Conservation (phyloP, 2,797 vertebrate genomes). For the Manis javanica region DNA sequence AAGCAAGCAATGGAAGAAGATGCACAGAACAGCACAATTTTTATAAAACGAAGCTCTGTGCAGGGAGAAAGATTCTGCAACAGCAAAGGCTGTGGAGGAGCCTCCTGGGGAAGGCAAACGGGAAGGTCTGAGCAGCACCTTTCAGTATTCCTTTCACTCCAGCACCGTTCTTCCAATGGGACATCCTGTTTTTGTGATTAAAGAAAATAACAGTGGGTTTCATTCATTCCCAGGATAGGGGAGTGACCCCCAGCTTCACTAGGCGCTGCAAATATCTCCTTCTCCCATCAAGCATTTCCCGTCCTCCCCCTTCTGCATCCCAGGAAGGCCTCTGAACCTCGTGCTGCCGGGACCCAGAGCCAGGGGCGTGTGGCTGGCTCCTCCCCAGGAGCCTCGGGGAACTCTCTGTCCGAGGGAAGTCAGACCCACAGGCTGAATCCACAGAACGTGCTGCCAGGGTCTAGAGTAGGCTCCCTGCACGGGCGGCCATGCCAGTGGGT, state of each 20-base stretch:
- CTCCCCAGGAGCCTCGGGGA: too few relatives aligned
- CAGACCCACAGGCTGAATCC: too few relatives aligned
- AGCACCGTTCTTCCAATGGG: fast-evolving
- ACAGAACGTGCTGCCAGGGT: fast-evolving
- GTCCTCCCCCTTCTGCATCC: not conserved
- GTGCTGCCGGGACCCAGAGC: not conserved
- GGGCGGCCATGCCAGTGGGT: fast-evolving
- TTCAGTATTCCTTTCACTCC: too few relatives aligned
- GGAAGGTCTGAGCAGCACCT: too few relatives aligned
- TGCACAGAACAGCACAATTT: fast-evolving
- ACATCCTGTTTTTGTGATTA: not conserved
- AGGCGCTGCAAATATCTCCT: fast-evolving
- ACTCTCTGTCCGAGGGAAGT: not conserved
- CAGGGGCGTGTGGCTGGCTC: not conserved
- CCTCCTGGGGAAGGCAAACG: too few relatives aligned
- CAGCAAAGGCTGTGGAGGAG: not conserved
- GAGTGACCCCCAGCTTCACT: fast-evolving
- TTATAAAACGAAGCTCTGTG: fast-evolving
- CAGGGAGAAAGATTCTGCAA: fast-evolving
- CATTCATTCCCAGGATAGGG: fast-evolving
- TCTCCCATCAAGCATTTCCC: not conserved
- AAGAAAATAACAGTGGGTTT: not conserved
- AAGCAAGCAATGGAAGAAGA: fast-evolving
- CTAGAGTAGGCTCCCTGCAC: not conserved
- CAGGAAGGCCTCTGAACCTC: fast-evolving